Evolutionary conservation across 2,113 vertebrate genomes (phyloP).

Genomic region (Hippoglossus stenolepis): DNA sequence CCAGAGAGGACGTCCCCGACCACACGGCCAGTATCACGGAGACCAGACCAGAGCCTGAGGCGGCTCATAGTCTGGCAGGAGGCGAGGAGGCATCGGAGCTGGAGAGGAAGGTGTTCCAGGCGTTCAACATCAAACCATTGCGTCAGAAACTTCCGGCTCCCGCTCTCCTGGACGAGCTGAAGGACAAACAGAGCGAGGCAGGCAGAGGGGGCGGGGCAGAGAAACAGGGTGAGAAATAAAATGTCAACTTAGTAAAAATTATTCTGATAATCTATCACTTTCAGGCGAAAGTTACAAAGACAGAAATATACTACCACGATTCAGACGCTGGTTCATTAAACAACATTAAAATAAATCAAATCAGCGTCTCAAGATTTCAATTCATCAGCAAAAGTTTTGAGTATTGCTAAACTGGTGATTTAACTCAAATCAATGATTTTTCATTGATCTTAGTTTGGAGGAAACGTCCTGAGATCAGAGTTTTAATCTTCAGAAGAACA

Average conservation of each 20-base stretch:
- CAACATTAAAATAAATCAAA: no score
- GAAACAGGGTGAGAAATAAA: slow-evolving; percentile 17
- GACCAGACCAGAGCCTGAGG: slow-evolving; percentile 66
- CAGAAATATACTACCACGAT: no score
- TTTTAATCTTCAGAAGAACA: background rate
- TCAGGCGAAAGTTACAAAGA: no score
- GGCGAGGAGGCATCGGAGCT: slow-evolving; percentile 76
- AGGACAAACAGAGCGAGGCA: slow-evolving; percentile 62
- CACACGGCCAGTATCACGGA: slow-evolving; percentile 69
- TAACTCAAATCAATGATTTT: no score
- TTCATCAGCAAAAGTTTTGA: no score
- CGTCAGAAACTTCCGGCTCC: slow-evolving; percentile 90
- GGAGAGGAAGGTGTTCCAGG: slow-evolving; percentile 91
- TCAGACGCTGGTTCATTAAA: no score
- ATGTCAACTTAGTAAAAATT: background rate
- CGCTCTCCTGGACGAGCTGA: slow-evolving; percentile 84
- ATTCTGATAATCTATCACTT: no score
- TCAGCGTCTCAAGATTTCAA: no score
- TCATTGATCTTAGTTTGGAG: background rate
- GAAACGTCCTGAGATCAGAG: background rate
- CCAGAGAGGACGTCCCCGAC: slow-evolving; percentile 60
- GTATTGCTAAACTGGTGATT: no score
- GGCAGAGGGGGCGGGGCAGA: background rate
- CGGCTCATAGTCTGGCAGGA: slow-evolving; percentile 67
- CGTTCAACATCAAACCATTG: slow-evolving; percentile 95